Base-by-base conservation (phyloP, 2,888 invertebrate genomes). In the Orchesellides sinensis region DNA sequence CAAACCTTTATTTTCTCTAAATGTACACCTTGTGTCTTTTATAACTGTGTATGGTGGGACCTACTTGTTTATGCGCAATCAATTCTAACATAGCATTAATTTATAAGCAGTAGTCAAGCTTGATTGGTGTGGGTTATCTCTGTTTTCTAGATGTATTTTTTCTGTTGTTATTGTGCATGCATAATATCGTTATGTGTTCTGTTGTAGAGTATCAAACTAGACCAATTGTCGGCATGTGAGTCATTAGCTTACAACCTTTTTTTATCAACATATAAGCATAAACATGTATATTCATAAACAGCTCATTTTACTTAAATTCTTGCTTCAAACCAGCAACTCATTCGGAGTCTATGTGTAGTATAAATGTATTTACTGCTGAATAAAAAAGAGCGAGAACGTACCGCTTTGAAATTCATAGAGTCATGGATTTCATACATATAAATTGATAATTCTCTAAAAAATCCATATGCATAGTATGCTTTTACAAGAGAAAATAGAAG, bases 361-460 rank as follows among this genome's bases (percentile, higher is more conserved):
- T n/a, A n/a, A n/a, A n/a, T n/a, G n/a, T n/a, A 49, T 49, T 49
- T 8, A 5, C n/a, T 49, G 8, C 2, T 19, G 25, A 14, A 25
- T 1, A 52, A 40, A 56, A 17, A 61, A 73, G 21, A 2, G 63
- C 12, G 29, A 47, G 23, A 47, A 40, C 40, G 23, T 23, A 49
- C 32, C 59, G 19, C 47, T 74, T 69, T 78, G 49, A 69, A 78
- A 70, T 72, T 79, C 70, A 72, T 65, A 40, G 54, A 17, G 14
- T 2, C 54, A 35, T 70, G 47, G 66, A 73, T 81, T 81, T 74
- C 73, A 81, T 81, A 73, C 81, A 74, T 81, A 81, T 81, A 81
- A 74, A 81, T 81, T 81, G 81, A 73, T 74, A 81, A 79, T 72
- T 79, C 79, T 49, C n/a, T 54, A 78, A 79, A 78, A 79, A 14